Conservation (phyloP, 2,113 vertebrate species). For the Crypturellus undulatus region DNA sequence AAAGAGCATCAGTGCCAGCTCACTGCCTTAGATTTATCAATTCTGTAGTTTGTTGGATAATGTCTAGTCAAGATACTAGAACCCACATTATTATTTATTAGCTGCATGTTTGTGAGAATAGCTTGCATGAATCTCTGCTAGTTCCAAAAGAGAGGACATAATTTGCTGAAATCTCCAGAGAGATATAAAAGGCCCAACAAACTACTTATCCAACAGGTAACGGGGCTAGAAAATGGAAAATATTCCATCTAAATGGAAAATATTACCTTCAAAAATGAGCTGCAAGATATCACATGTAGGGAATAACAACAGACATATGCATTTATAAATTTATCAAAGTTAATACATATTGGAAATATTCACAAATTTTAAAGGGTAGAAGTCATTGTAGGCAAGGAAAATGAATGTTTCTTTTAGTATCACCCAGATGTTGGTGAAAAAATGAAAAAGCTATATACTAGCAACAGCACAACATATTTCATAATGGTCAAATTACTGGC, state of each 20-base stretch:
- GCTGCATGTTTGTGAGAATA: background rate
- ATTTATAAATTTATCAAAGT: background rate
- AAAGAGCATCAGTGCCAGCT: background rate
- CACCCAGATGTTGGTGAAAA: background rate
- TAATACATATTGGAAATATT: background rate
- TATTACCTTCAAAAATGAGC: background rate
- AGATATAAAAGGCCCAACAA: background rate
- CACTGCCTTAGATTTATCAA: background rate
- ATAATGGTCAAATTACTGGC: background rate
- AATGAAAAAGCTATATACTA: background rate
- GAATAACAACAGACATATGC: background rate
- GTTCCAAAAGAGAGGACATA: background rate
- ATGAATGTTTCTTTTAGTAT: background rate
- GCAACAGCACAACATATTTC: background rate
- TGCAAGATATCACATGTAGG: background rate
- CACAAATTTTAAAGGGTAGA: background rate
- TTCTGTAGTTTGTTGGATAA: background rate
- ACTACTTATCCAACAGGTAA: background rate
- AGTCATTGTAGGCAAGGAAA: background rate
- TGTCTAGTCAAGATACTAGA: background rate
- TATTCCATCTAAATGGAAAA: background rate
- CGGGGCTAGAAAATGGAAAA: background rate
- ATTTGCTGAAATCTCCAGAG: background rate
- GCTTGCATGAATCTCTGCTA: background rate
- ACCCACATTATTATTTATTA: background rate